Percentiles rank a stretch among this genome's conserved stretches.
Evolutionary conservation across 2,113 vertebrate genomes (phyloP).

Genomic region (Laticauda laticaudata): DNA sequence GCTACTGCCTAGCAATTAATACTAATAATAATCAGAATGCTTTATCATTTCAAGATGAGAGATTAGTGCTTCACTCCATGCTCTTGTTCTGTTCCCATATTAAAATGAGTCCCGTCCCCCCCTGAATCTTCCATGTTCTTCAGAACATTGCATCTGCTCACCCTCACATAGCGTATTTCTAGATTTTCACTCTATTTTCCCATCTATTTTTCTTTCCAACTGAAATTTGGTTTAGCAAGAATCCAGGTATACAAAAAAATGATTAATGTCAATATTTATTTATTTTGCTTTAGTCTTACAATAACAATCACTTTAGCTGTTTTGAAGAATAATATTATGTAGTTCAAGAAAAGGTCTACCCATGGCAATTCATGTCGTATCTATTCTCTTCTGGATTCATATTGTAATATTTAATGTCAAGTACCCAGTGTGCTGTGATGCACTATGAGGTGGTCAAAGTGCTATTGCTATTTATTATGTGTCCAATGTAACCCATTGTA

Average conservation of each 20-base stretch:
- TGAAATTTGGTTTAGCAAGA: neutral
- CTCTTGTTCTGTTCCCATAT: neutral
- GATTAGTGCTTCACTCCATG: neutral
- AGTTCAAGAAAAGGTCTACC: neutral
- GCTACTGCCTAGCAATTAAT: neutral
- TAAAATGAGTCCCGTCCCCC: neutral
- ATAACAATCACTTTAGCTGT: neutral
- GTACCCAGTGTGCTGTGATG: neutral
- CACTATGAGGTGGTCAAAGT: neutral
- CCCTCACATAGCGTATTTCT: neutral
- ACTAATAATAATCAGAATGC: neutral
- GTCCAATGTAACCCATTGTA: neutral
- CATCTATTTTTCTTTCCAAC: neutral
- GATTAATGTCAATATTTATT: neutral
- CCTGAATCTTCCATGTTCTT: neutral
- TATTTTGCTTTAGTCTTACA: neutral
- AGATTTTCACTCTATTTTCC: neutral
- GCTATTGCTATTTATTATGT: neutral
- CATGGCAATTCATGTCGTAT: neutral
- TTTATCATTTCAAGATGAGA: neutral
- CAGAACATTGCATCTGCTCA: neutral
- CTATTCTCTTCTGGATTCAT: neutral
- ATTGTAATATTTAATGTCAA: neutral
- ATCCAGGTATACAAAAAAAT: neutral
- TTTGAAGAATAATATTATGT: neutral